Evolutionary conservation across 2,113 vertebrate species (phyloP).

Genomic region (Alaudala cheleensis): DNA sequence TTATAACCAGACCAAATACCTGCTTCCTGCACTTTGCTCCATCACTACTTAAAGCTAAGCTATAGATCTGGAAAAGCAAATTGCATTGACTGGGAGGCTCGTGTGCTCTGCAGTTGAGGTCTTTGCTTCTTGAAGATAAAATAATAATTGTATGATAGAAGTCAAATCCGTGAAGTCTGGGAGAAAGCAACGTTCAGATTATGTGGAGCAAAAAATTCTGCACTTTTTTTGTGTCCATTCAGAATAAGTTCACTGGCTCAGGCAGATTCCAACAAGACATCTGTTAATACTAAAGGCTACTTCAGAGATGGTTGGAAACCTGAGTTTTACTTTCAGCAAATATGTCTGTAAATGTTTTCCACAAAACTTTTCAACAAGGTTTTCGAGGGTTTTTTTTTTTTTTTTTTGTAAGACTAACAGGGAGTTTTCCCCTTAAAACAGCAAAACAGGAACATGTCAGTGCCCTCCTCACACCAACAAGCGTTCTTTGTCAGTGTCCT

Average conservation of each 20-base stretch:
- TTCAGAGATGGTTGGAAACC: neutral
- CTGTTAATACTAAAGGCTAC: conserved; percentile 9
- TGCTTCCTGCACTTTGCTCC: neutral
- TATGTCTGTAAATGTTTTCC: neutral
- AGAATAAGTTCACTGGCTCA: neutral
- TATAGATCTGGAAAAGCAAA: conserved; percentile 15
- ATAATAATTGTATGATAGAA: neutral
- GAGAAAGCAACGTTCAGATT: neutral
- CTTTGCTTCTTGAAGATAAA: neutral
- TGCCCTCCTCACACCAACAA: neutral
- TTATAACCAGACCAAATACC: neutral
- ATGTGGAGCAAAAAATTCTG: neutral
- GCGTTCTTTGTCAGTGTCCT: neutral
- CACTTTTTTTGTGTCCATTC: neutral
- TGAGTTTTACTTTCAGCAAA: conserved; percentile 1
- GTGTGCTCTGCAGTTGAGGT: neutral
- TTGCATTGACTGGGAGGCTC: neutral
- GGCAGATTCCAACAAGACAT: neutral
- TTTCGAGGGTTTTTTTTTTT: neutral
- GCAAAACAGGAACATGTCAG: neutral
- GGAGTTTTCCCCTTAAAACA: neutral
- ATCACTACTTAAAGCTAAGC: neutral
- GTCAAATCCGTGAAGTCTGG: neutral
- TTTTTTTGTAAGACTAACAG: neutral
- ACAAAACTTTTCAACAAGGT: neutral